A percentile compares a stretch with the other conserved stretches of the same genome.
Evolutionary conservation across 2,797 vertebrate genomes (phyloP).

Genomic region (Micropoecilia bifurca): DNA sequence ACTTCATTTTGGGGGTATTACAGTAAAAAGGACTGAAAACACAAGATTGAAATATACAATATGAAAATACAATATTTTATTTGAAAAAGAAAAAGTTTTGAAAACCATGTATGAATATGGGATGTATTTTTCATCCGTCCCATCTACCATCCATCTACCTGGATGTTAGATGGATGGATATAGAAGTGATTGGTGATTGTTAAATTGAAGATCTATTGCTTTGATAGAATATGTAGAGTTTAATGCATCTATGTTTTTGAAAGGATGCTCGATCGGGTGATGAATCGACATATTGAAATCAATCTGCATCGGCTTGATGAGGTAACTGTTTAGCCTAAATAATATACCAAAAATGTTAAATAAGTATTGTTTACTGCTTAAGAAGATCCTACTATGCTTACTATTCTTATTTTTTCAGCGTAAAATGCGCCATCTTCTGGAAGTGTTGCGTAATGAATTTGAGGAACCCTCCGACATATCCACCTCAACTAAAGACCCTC

Average conservation of each 20-base stretch:
- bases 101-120: not conserved
- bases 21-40: not conserved
- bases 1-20: no score
- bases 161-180: not conserved
- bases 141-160: not conserved
- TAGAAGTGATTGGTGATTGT: not conserved
- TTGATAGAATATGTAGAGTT: not conserved
- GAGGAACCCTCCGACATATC: constrained; percentile 61
- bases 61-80: not conserved
- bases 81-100: not conserved
- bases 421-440: constrained; percentile 93
- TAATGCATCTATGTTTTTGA: constrained; percentile 44
- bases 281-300: constrained; percentile 87
- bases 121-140: not conserved
- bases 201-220: not conserved
- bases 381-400: constrained; percentile 8
- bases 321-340: constrained; percentile 71
- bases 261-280: constrained; percentile 88
- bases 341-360: not conserved
- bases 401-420: constrained; percentile 75
- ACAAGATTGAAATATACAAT: no score
- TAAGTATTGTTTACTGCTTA: not conserved
- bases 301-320: constrained; percentile 88
- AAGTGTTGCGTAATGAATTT: constrained; percentile 85
- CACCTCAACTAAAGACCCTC: constrained; percentile 26